Evolutionary conservation across 2,113 vertebrate species (phyloP).

Genomic region (Pseudois nayaur): DNA sequence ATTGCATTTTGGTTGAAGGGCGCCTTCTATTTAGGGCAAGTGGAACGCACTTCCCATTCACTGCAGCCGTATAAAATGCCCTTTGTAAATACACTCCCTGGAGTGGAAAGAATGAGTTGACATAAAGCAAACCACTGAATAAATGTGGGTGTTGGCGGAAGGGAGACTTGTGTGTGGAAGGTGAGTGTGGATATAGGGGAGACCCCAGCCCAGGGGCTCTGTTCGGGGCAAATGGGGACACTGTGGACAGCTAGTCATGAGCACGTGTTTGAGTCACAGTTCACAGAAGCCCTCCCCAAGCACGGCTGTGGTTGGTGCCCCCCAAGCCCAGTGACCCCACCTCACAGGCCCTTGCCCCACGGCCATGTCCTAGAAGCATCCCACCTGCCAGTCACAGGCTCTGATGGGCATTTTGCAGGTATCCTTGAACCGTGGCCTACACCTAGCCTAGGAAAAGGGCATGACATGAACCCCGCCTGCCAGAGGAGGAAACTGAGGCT

Average conservation of each 20-base stretch:
- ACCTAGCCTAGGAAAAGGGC: background rate
- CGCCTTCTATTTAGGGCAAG: background rate
- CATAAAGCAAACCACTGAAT: background rate
- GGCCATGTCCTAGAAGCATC: fast-evolving
- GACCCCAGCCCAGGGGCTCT: background rate
- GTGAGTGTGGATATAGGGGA: background rate
- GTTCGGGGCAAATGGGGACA: background rate
- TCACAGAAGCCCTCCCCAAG: background rate
- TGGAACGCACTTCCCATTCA: background rate
- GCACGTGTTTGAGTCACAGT: background rate
- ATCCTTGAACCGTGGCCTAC: fast-evolving
- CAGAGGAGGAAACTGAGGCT: background rate
- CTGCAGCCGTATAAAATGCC: background rate
- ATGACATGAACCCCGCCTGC: too few relatives aligned
- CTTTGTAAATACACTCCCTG: background rate
- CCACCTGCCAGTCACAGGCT: background rate
- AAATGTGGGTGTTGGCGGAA: fast-evolving
- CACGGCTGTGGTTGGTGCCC: fast-evolving
- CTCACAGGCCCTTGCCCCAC: background rate
- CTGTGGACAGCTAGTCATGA: background rate
- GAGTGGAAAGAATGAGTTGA: background rate
- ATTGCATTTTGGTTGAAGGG: background rate
- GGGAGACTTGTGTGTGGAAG: background rate
- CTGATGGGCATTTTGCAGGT: background rate
- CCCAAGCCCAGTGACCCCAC: fast-evolving